phyloP scores from a whole-genome alignment of 1,140 invertebrate species.

The Panagrolaimus sp. region DNA sequence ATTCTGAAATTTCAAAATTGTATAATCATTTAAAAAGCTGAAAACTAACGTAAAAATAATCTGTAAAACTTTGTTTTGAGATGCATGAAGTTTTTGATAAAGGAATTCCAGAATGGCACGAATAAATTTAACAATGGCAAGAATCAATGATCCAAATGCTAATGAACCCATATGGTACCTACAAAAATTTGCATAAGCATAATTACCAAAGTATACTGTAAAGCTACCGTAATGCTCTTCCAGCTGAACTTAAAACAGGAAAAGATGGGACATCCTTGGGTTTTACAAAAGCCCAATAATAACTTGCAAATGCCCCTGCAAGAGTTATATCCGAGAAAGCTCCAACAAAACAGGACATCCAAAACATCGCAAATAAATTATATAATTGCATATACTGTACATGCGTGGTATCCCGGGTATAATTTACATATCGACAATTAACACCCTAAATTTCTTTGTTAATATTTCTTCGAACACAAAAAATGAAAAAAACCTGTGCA shows the following conservation, averaged over 20 bases:
- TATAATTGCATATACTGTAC: slow-evolving; percentile 64
- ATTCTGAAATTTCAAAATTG: slow-evolving; percentile 62
- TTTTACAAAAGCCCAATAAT: slow-evolving; percentile 85
- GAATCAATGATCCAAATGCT: slow-evolving; percentile 84
- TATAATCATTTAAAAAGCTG: slow-evolving; percentile 30
- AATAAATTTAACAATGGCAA: slow-evolving; percentile 82
- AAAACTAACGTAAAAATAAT: slow-evolving; percentile 69
- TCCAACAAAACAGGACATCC: slow-evolving; percentile 79
- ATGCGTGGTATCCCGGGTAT: background rate
- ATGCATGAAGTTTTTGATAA: slow-evolving; percentile 74
- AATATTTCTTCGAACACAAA: slow-evolving; percentile 22
- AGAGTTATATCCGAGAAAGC: slow-evolving; percentile 83
- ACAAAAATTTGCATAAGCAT: slow-evolving; percentile 26
- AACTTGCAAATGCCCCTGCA: slow-evolving; percentile 73
- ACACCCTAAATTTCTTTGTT: background rate
- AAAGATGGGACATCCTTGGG: slow-evolving; percentile 63
- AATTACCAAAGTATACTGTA: background rate
- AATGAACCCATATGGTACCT: slow-evolving; percentile 87
- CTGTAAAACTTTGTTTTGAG: slow-evolving; percentile 71
- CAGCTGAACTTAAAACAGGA: slow-evolving; percentile 66
- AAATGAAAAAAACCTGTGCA: slow-evolving; percentile 16
- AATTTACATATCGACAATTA: slow-evolving; percentile 30
- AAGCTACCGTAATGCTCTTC: slow-evolving; percentile 62
- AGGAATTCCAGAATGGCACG: slow-evolving; percentile 77
- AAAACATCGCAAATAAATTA: slow-evolving; percentile 81